Evolutionary conservation across 2,888 invertebrate genomes (phyloP), one percentile per base, ranked within the genome.

Genomic region (Gymnosoma rotundatum): DNA sequence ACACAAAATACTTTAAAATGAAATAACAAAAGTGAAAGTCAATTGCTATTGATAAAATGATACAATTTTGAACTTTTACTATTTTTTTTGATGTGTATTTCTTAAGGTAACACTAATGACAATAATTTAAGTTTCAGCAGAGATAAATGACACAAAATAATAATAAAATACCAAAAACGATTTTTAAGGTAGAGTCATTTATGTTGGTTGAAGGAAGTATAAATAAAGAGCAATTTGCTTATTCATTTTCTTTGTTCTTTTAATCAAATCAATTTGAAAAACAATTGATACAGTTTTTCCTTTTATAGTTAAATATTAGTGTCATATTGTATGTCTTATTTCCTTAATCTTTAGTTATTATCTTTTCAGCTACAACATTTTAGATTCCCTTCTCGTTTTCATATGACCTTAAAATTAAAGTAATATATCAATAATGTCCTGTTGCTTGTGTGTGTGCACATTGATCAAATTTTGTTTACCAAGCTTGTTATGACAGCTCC

Each of bases 1-100:
- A 60, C 36, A 56, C 21, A 56, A 60, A 45, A 42, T n/a, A 21
- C n/a, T 8, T 16, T 48, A 63, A 70, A 56, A 70, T 54, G 36
- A 18, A 64, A n/a, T 42, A 70, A 73, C 48, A 81, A 76, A 81
- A 81, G 81, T 81, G 81, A 81, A 82, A 82, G 81, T 82, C 58
- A 81, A 64, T 76, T 76, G 67, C 64, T 58, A 45, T 74, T 67
- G 80, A 80, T 67, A 21, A 82, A 64, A 70, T 76, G 50, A 70
- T 81, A 82, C 42, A 60, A 72, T 82, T 82, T 64, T 45, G 16
- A 54, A 74, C 14, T 54, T 61, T 72, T 58, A 21, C 36, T 50
- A 56, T 14, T 61, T 52, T 50, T 64, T 4, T 12, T 9, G 2
- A 20, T 52, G 14, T 18, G 0, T 54, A 8, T 52, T 42, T 64